Conservation (phyloP, 2,888 invertebrate genomes). For the Volucella inflata region DNA sequence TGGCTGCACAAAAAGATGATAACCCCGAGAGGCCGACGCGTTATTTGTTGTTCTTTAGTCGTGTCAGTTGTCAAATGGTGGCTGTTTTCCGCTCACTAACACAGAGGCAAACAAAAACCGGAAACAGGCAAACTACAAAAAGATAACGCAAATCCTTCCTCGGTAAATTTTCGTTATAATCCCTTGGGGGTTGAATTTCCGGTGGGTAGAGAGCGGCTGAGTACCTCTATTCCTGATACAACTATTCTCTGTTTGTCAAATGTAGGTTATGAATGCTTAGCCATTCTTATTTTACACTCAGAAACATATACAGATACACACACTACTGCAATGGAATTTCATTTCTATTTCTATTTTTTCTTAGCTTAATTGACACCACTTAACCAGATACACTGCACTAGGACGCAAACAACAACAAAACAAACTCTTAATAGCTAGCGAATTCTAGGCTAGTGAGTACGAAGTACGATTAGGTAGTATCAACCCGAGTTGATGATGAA, state of each 20-base stretch:
- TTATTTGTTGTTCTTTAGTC: conserved; percentile 33
- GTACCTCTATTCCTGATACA: neutral
- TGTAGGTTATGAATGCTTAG: conserved; percentile 62
- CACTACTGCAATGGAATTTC: conserved; percentile 6
- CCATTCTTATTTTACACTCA: conserved; percentile 1
- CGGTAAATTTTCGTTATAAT: conserved; percentile 30
- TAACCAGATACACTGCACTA: neutral
- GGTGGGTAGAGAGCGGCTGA: no score
- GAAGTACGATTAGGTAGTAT: no score
- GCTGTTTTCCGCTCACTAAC: conserved; percentile 28
- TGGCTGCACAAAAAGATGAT: conserved; percentile 40
- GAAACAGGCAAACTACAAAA: conserved; percentile 18
- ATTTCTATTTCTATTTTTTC: conserved; percentile 22
- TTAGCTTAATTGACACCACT: conserved; percentile 35
- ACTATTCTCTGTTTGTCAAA: conserved; percentile 46
- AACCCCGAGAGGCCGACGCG: conserved; percentile 25
- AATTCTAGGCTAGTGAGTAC: conserved; percentile 3
- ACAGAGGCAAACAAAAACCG: conserved; percentile 37
- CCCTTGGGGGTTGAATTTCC: conserved; percentile 24
- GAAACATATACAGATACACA: neutral
- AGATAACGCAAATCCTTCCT: conserved; percentile 37
- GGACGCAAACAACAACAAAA: neutral
- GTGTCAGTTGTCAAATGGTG: conserved; percentile 33
- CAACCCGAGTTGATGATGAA: neutral
- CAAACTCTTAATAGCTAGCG: neutral